Evolutionary conservation across 2,888 invertebrate genomes (phyloP).

Genomic region (Empis stercorea): DNA sequence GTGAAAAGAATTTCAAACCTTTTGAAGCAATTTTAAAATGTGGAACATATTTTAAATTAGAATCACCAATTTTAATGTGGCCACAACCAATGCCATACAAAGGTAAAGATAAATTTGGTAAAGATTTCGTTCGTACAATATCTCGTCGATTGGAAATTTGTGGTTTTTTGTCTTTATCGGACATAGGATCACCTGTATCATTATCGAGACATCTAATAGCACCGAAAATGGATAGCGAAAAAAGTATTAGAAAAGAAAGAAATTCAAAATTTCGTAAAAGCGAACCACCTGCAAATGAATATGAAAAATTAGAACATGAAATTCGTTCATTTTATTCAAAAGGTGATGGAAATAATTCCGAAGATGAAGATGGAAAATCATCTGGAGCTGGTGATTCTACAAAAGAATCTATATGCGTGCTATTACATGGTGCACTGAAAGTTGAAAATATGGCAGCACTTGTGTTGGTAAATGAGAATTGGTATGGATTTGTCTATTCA

Average conservation of each 20-base stretch:
- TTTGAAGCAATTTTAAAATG: conserved; percentile 61
- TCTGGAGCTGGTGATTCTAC: conserved; percentile 11
- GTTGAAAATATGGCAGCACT: conserved; percentile 84
- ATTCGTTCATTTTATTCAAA: conserved; percentile 32
- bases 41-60: conserved; percentile 49
- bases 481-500: conserved; percentile 91
- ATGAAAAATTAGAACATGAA: conserved; percentile 32
- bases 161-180: conserved; percentile 77
- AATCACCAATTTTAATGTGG: conserved; percentile 56
- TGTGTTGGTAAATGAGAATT: conserved; percentile 68
- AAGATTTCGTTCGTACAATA: conserved; percentile 29
- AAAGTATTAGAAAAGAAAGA: conserved; percentile 21
- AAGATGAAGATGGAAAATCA: conserved; percentile 16
- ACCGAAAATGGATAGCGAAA: conserved; percentile 49
- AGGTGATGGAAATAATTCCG: conserved; percentile 26
- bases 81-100: conserved; percentile 50
- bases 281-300: conserved; percentile 17
- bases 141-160: conserved; percentile 67
- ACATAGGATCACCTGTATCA: conserved; percentile 83
- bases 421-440: conserved; percentile 86
- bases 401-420: conserved; percentile 79
- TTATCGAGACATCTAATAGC: conserved; percentile 81
- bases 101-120: conserved; percentile 10
- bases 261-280: not conserved
- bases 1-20: conserved; percentile 58